Evolutionary conservation across 2,888 invertebrate species (phyloP).

Genomic region (Bugulina stolonifera): DNA sequence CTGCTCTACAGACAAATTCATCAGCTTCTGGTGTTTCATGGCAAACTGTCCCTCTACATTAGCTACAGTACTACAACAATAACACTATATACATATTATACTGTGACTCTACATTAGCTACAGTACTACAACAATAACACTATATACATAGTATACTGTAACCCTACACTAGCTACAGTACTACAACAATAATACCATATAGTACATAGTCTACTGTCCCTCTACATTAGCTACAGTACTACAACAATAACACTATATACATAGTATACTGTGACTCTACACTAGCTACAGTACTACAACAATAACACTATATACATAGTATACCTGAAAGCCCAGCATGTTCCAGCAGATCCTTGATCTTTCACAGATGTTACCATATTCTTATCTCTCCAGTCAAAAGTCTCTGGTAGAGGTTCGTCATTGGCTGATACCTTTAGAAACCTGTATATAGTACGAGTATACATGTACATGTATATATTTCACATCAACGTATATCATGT

Average conservation of each 20-base stretch:
- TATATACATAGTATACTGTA: background rate
- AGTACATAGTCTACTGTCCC: background rate
- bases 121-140: background rate
- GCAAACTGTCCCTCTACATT: constrained; percentile 43
- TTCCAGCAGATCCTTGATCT: constrained; percentile 42
- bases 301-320: background rate
- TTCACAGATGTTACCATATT: constrained; percentile 41
- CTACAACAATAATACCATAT: background rate
- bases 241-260: background rate
- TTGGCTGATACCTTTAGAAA: constrained; percentile 30
- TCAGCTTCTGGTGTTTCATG: constrained; percentile 35
- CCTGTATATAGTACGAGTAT: constrained; percentile 17
- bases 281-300: background rate
- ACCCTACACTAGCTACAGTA: background rate
- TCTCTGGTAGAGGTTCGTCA: constrained; percentile 34
- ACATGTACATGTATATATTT: no score
- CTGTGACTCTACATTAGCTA: background rate
- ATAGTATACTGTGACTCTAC: background rate
- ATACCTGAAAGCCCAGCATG: constrained; percentile 46
- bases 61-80: constrained; percentile 34
- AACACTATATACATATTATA: background rate
- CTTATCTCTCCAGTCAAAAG: constrained; percentile 42
- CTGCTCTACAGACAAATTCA: constrained; percentile 43
- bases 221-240: background rate
- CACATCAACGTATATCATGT: no score